Evolutionary conservation across 1,140 invertebrate species (phyloP), one percentile per base, ranked within the genome.

Genomic region (Drosophila chauvacae): DNA sequence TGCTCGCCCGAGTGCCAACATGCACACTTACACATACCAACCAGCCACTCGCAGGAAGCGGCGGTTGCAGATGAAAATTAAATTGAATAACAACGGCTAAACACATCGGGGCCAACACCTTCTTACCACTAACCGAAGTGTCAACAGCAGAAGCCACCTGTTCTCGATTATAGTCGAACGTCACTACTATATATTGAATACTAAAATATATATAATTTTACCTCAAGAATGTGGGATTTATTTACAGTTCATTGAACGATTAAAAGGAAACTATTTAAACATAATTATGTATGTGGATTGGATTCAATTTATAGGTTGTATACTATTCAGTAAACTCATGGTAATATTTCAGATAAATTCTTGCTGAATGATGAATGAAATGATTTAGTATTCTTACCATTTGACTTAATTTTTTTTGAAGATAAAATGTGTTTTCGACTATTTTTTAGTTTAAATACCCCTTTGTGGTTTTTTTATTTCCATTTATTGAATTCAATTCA

Each of bases 61-160:
- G 18, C n/a, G 60, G 18, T 50, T 39, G 26, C 20, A 68, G 23
- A 39, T 18, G 18, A 68, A 55, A 53, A 42, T 69, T 69, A 42
- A 69, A 68, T 53, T 69, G 45, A 50, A 53, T 53, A 53, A 42
- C 64, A 51, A 44, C 37, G 28, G 63, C 65, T 68, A 35, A 35
- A 28, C 20, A 51, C 45, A 53, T 35, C 11, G 30, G 13, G 18
- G 45, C 28, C 26, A 69, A 41, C 62, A 51, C 62, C 65, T 66
- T 33, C 62, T 68, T 51, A 51, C 33, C 16, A 26, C 62, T 53
- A 42, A 66, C 33, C 16, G n/a, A 30, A n/a, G 30, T 55, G 45
- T 69, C 66, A 68, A 68, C 23, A 33, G 35, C 44, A 68, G 28
- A 62, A 33, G 39, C 28, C 10, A 39, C 33, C 18, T 48, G 28